Conservation (phyloP, 2,888 invertebrate genomes). For the Drosophila peninsularis region DNA sequence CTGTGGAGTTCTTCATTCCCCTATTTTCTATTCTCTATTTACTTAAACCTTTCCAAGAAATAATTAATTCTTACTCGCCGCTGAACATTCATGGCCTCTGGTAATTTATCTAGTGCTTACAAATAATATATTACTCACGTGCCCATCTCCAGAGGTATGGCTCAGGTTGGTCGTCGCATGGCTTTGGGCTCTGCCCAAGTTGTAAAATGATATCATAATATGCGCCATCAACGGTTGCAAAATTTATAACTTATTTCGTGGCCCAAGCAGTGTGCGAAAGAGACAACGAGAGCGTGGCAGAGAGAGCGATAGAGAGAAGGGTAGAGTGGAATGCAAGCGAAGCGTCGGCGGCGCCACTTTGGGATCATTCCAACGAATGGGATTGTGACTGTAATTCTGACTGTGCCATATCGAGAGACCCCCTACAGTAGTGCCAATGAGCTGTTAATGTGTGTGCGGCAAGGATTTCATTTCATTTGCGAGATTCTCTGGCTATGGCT, state of each 20-base stretch:
- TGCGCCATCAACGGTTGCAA: constrained; percentile 84
- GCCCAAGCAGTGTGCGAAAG: constrained; percentile 36
- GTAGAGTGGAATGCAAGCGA: constrained; percentile 38
- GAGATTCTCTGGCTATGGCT: constrained; percentile 28
- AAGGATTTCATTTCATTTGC: constrained; percentile 76
- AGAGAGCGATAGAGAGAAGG: constrained; percentile 15
- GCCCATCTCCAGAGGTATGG: constrained; percentile 38
- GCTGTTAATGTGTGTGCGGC: constrained; percentile 82
- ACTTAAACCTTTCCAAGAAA: not conserved
- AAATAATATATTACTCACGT: constrained; percentile 35
- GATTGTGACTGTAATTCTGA: constrained; percentile 28
- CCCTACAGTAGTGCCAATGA: constrained; percentile 83
- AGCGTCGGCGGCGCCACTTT: constrained; percentile 78
- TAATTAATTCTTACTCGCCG: not conserved
- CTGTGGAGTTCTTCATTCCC: not conserved
- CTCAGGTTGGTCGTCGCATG: constrained; percentile 54
- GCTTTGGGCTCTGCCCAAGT: constrained; percentile 68
- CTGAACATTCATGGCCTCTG: not conserved
- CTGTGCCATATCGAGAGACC: constrained; percentile 66
- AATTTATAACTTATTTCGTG: constrained; percentile 84
- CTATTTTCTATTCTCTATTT: not conserved
- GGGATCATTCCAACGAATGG: constrained; percentile 41
- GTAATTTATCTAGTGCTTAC: not conserved
- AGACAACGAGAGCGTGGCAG: constrained; percentile 10
- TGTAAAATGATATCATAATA: constrained; percentile 84